Percentiles rank a stretch among this genome's conserved stretches.
These are phyloP conservation scores for Parnassius apollo DNA, from an alignment of 2,888 invertebrate genomes.

Conservation along the genomic window DNA sequence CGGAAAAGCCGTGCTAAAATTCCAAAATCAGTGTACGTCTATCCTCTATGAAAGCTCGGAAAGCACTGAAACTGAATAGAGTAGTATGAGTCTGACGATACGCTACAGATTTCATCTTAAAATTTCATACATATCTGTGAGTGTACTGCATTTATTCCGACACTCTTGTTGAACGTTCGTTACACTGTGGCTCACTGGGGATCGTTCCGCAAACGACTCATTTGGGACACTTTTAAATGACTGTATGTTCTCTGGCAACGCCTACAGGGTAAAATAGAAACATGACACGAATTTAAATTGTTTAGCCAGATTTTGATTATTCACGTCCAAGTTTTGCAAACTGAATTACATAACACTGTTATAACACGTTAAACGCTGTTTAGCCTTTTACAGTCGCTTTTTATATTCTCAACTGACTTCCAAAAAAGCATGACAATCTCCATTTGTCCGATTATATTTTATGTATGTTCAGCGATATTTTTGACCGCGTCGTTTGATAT, in stretches of 20 bases:
- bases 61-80: constrained; percentile 53
- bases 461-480: too few species aligned
- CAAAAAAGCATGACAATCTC: too few species aligned
- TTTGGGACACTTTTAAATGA: constrained; percentile 53
- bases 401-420: too few species aligned
- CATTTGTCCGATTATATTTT: too few species aligned
- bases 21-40: constrained; percentile 36
- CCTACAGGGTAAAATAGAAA: constrained; percentile 41
- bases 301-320: constrained; percentile 18
- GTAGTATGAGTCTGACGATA: constrained; percentile 38
- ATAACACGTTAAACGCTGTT: not conserved
- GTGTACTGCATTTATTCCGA: too few species aligned
- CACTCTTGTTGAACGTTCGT: constrained; percentile 5
- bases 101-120: constrained; percentile 29
- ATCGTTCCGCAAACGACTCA: constrained; percentile 41
- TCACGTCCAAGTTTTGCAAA: constrained; percentile 3
- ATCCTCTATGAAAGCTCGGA: constrained; percentile 39
- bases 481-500: too few species aligned
- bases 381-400: too few species aligned
- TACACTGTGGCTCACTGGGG: constrained; percentile 34
- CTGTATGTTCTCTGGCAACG: constrained; percentile 43
- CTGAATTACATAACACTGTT: constrained; percentile 7
- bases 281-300: constrained; percentile 43
- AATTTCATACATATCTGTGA: not conserved
- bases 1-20: constrained; percentile 19